Base-by-base conservation (phyloP, 1,140 invertebrate species). In the Lordiphosa stackelbergi region DNA sequence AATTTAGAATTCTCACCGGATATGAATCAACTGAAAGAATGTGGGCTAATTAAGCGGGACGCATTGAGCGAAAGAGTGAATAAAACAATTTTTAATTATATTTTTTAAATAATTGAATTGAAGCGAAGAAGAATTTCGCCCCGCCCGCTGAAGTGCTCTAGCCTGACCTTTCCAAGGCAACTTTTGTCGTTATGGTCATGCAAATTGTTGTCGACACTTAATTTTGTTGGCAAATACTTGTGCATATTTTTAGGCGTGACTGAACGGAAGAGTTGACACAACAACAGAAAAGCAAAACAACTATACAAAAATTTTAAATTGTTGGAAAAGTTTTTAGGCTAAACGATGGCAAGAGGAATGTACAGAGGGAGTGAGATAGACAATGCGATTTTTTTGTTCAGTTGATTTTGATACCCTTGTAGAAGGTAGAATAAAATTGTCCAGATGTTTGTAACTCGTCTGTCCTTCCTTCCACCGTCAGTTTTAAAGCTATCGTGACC, bases 211-310 rank as follows among this genome's bases (percentile, higher is more conserved):
- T 52, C 68, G 68, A 72, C 73, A 77, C 63, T 77, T 77, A 77
- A 72, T 77, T 77, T 77, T 72, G 55, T 77, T 77, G 63, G 68
- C 56, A 72, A 77, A 77, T 77, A 64, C 73, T 77, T 77, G 40
- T 59, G 73, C 73, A 77, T 75, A 75, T 63, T 75, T 75, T 63
- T 59, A 36, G 58, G 72, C 63, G 49, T 66, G 49, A 41, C 43
- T 46, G 41, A 61, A 52, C 51, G 7, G 48, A 53, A 53, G 56
- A 69, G 56, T 74, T 69, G 60, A 74, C 70, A 53, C 28, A 49
- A 60, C 48, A 64, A 7, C 19, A 43, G 10, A 40, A 28, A 12
- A 42, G 10, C 61, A 42, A 47, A 63, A 58, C 60, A 28, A 57
- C 28, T 24, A 41, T 46, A 40, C 41, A 53, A 49, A 11, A 55